Evolutionary conservation across 53 echinoderm and acorn worm genomes (phyloP).

Genomic region (Luidia sarsii): DNA sequence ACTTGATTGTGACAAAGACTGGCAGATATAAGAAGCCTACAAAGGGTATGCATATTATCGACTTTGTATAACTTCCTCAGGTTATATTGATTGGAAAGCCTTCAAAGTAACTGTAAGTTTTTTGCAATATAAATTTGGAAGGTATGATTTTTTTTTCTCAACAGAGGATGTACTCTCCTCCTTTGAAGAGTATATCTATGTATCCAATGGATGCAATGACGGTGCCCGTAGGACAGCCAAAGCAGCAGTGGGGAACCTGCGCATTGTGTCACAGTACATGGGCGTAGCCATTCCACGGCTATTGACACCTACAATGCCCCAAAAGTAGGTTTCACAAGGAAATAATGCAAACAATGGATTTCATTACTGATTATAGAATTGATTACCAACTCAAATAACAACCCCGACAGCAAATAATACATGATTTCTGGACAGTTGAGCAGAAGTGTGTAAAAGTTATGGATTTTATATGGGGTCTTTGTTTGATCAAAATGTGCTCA

Average conservation of each 20-base stretch:
- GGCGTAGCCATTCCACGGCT: neutral
- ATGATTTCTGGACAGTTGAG: no score
- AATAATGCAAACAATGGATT: neutral
- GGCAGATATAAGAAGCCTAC: no score
- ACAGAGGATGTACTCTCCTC: neutral
- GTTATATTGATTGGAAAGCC: no score
- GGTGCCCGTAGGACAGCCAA: neutral
- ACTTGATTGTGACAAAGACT: neutral
- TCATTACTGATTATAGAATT: neutral
- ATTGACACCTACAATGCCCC: slow-evolving; percentile 4
- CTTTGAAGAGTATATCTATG: slow-evolving; percentile 10
- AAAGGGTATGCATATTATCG: no score
- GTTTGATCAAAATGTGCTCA: no score
- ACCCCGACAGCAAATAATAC: no score
- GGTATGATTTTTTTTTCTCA: neutral
- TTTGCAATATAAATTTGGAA: neutral
- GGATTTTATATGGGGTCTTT: no score
- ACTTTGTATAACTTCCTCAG: no score
- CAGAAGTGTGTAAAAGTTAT: no score
- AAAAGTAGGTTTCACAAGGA: neutral
- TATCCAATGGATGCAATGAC: neutral
- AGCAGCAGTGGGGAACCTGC: neutral
- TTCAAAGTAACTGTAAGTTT: no score
- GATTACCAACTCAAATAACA: neutral
- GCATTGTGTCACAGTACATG: neutral